Base-by-base conservation (phyloP, 2,888 invertebrate genomes). In the Plebejus argus region DNA sequence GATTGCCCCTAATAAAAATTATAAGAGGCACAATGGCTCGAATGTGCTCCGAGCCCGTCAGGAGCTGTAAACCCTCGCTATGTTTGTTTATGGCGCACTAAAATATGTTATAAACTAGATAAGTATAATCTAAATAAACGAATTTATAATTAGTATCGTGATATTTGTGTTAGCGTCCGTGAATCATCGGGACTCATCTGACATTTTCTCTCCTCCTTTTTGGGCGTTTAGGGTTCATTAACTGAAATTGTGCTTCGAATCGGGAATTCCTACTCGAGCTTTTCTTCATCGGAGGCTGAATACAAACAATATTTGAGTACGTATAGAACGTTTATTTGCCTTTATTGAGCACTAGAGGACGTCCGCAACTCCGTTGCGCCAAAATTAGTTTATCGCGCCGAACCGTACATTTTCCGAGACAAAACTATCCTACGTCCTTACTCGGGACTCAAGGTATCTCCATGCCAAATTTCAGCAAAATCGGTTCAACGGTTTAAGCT, bases 1-100 rank as follows among this genome's bases (percentile, higher is more conserved):
- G 91, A 94, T 94, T 93, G 94, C 93, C 93, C 91, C 91, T 90
- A 93, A 93, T 94, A 93, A 94, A 94, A 94, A 94, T 93, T 94
- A 94, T 94, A 94, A 93, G 91, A 92, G 90, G 92, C 93, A 93
- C 93, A 94, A 94, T 93, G 90, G 89, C 84, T 89, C 89, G 89
- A 90, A 91, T 92, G 91, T 91, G 92, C 90, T 89, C 86, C 89
- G 89, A 85, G 90, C 88, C 89, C 90, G 92, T 88, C 92, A 90
- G 92, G 90, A 91, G 93, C 89, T 89, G 91, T 93, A 93, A 93
- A 93, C 90, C 90, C 90, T 90, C 87, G 90, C 92, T 92, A 90
- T 93, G 93, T 93, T 94, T 93, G 93, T 93, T 93, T 94, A 94
- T 92, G 91, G 87, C 88, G 89, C 93, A 93, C 91, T 94, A 93